Evolutionary conservation across 2,113 vertebrate species (phyloP).

Genomic region (Maccullochella peelii): DNA sequence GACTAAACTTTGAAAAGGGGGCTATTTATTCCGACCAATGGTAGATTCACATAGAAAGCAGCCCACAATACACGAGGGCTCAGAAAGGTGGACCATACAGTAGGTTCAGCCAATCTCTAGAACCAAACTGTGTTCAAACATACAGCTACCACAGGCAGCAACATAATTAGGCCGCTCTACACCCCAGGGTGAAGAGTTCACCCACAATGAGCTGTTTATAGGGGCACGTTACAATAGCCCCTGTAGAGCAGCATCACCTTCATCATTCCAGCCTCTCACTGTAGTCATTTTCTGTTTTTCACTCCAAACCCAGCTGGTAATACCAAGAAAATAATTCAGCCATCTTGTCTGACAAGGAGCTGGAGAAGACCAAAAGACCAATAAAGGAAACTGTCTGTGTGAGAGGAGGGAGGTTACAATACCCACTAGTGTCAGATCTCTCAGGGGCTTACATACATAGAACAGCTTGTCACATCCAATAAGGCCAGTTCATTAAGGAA

Average conservation of each 20-base stretch:
- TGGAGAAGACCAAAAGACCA: neutral
- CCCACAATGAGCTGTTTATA: constrained; percentile 56
- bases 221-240: constrained; percentile 43
- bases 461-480: constrained; percentile 1
- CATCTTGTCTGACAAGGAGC: constrained; percentile 5
- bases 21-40: constrained; percentile 4
- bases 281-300: constrained; percentile 38
- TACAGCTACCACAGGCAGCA: constrained; percentile 26
- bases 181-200: constrained; percentile 68
- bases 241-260: constrained; percentile 31
- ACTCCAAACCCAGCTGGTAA: constrained; percentile 28
- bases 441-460: neutral
- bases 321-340: too few relatives aligned
- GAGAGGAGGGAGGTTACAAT: neutral
- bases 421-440: neutral
- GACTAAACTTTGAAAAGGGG: constrained; percentile 1
- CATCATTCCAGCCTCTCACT: constrained; percentile 40
- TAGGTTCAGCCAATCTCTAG: constrained; percentile 56
- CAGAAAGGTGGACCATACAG: neutral
- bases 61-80: constrained; percentile 9
- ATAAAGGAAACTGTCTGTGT: neutral
- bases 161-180: constrained; percentile 48
- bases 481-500: neutral
- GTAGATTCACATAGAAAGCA: constrained; percentile 18
- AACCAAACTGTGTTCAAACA: constrained; percentile 34